phyloP scores from a whole-genome alignment of 2,888 invertebrate genomes.

The Carterocephalus palaemon region DNA sequence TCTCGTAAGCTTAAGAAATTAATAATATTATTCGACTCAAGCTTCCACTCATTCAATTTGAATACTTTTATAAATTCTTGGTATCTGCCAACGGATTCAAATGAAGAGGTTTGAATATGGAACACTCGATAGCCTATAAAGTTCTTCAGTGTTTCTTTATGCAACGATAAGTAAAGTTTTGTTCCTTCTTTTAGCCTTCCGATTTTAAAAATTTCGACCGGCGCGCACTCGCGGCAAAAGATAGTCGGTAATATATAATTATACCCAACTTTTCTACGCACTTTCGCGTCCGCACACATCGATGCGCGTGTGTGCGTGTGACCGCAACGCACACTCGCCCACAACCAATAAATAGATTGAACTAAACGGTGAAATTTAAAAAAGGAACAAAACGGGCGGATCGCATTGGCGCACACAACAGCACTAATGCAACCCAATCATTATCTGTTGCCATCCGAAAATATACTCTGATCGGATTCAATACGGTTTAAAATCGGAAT shows the following conservation, averaged over 20 bases:
- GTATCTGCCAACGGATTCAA: slow-evolving; percentile 24
- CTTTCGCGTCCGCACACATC: slow-evolving; percentile 58
- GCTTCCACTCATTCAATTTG: slow-evolving; percentile 20
- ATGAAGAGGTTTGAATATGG: slow-evolving; percentile 23
- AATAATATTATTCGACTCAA: slow-evolving; percentile 9
- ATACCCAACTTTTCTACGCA: slow-evolving; percentile 74
- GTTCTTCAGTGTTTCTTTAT: slow-evolving; percentile 24
- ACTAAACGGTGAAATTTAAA: slow-evolving; percentile 80
- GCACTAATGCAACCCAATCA: slow-evolving; percentile 70
- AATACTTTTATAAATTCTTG: slow-evolving; percentile 25
- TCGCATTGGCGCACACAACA: slow-evolving; percentile 61
- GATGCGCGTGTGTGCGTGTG: slow-evolving; percentile 42
- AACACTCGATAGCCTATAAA: slow-evolving; percentile 24
- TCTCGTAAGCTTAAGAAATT: slow-evolving; percentile 13
- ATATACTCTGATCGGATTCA: slow-evolving; percentile 29
- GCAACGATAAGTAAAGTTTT: slow-evolving; percentile 23
- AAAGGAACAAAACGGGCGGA: slow-evolving; percentile 77
- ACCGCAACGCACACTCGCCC: slow-evolving; percentile 62
- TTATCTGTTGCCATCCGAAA: slow-evolving; percentile 44
- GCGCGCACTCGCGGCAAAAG: slow-evolving; percentile 30
- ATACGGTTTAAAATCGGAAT: slow-evolving; percentile 42
- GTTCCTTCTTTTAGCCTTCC: slow-evolving; percentile 16
- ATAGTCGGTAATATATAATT: slow-evolving; percentile 54
- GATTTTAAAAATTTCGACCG: slow-evolving; percentile 17
- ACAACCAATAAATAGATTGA: slow-evolving; percentile 78